Conservation (phyloP, 2,797 vertebrate genomes). For the Limnodromus scolopaceus region DNA sequence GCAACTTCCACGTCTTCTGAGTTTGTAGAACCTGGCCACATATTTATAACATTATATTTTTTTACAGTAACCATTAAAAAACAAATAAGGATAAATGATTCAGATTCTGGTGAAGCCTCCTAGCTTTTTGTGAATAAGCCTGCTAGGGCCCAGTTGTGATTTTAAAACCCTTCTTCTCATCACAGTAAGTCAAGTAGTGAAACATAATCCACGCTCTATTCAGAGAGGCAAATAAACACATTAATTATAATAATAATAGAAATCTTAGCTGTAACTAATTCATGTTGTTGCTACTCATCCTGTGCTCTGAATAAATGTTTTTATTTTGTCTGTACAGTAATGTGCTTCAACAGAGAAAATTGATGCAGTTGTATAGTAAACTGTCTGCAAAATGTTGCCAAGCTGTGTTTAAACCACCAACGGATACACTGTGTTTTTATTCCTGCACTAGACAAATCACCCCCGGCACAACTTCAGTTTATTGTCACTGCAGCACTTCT, state of each 20-base stretch:
- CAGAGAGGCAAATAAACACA: not conserved
- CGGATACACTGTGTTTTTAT: not conserved
- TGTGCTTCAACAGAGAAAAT: not conserved
- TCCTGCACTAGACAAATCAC: not conserved
- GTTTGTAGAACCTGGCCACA: not conserved
- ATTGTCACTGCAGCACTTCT: not conserved
- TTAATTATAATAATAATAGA: conserved; percentile 8
- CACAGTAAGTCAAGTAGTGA: not conserved
- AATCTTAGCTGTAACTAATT: conserved; percentile 1
- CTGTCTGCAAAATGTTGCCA: conserved; percentile 11
- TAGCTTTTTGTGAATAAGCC: not conserved
- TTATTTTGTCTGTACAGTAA: conserved; percentile 2
- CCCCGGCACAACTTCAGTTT: not conserved
- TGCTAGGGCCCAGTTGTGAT: not conserved
- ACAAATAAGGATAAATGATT: not conserved
- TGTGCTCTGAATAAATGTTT: not conserved
- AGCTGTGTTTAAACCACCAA: not conserved
- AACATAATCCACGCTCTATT: not conserved
- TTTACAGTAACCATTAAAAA: not conserved
- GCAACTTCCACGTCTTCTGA: not conserved
- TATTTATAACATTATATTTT: not conserved
- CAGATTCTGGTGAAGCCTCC: not conserved
- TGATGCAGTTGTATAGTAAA: not conserved
- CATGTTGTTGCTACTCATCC: not conserved
- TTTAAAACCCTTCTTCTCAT: not conserved